Conservation (phyloP, 1,140 invertebrate genomes). For the Listronotus bonariensis region DNA sequence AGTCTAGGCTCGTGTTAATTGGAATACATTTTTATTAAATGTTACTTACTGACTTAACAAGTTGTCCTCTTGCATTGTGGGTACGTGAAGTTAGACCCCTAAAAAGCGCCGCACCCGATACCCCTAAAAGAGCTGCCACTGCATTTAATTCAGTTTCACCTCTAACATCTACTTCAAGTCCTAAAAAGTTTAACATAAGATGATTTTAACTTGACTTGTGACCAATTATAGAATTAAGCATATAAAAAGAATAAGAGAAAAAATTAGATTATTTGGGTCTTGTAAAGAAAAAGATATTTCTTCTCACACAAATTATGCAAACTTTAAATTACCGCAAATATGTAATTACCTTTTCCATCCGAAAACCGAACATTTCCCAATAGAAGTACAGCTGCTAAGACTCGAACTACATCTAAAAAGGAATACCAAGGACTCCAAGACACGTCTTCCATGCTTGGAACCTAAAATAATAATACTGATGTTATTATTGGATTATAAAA, state of each 20-base stretch:
- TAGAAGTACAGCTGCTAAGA: constrained; percentile 86
- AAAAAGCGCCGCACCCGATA: constrained; percentile 75
- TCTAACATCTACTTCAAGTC: constrained; percentile 74
- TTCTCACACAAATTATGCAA: no score
- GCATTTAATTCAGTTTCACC: constrained; percentile 81
- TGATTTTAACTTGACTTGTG: no score
- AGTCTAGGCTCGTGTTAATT: no score
- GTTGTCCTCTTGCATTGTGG: constrained; percentile 80
- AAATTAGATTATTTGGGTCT: no score
- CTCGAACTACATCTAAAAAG: constrained; percentile 89
- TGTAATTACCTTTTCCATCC: constrained; percentile 63
- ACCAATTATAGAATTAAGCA: no score
- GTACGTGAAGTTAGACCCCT: constrained; percentile 83
- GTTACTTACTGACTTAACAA: constrained; percentile 69
- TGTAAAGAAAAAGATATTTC: no score
- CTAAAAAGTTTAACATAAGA: no score
- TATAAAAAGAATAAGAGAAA: no score
- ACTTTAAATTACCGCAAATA: neutral
- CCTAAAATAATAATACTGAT: constrained; percentile 52
- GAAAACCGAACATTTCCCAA: constrained; percentile 90
- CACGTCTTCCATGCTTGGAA: constrained; percentile 91
- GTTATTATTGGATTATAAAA: neutral
- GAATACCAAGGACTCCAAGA: constrained; percentile 87
- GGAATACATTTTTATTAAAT: no score
- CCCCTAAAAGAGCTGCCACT: constrained; percentile 81